Evolutionary conservation across 2,888 invertebrate species (phyloP).

Genomic region (Cantharis rufa): DNA sequence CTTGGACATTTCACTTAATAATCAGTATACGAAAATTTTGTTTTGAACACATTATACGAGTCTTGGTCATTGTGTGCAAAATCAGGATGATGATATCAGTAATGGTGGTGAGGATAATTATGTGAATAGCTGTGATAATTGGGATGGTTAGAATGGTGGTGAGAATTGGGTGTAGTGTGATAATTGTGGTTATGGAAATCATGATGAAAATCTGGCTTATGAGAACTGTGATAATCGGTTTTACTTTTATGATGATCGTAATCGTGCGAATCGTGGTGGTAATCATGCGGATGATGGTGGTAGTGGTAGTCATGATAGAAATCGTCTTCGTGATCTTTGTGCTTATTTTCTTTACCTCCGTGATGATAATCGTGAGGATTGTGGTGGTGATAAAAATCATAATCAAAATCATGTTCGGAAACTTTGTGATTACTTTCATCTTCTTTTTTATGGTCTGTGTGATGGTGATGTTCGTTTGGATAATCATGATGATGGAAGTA

Average conservation of each 20-base stretch:
- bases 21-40: too few species aligned
- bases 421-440: too few species aligned
- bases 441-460: neutral
- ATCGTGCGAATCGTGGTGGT: neutral
- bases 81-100: neutral
- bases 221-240: neutral
- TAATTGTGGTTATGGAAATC: too few species aligned
- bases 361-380: neutral
- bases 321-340: neutral
- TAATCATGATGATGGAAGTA: neutral
- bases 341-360: too few species aligned
- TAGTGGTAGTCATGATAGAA: neutral
- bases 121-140: neutral
- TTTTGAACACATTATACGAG: too few species aligned
- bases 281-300: neutral
- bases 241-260: too few species aligned
- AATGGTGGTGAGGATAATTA: neutral
- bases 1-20: too few species aligned
- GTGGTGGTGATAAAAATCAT: neutral
- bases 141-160: neutral
- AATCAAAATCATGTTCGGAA: neutral
- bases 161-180: neutral
- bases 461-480: neutral
- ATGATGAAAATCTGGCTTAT: too few species aligned
- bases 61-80: too few species aligned